phyloP scores from a whole-genome alignment of 1,140 invertebrate species.

The Aphaenogaster ashmeadi region DNA sequence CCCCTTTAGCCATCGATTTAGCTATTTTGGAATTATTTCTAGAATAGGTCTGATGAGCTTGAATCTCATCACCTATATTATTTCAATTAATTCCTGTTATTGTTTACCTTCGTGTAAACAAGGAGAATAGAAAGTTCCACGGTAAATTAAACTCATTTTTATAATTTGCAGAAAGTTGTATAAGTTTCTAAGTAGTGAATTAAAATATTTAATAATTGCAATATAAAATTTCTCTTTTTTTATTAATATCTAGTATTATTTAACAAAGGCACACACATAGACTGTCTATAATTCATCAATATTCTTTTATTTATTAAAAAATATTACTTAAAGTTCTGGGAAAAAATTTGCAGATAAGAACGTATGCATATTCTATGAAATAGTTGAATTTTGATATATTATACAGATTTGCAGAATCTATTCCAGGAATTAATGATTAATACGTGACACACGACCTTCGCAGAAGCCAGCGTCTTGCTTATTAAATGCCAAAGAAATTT shows the following conservation, averaged over 20 bases:
- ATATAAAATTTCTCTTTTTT: background rate
- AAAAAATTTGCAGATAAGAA: background rate
- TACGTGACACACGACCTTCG: background rate
- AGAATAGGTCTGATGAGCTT: background rate
- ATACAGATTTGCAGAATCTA: background rate
- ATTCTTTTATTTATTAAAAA: background rate
- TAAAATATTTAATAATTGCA: background rate
- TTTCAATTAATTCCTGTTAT: constrained; percentile 10
- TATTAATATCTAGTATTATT: background rate
- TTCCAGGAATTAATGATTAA: background rate
- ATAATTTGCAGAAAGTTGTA: background rate
- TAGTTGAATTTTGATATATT: background rate
- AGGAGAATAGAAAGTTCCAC: background rate
- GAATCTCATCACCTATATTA: constrained; percentile 20
- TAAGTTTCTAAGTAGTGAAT: background rate
- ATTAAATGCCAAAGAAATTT: constrained; percentile 38
- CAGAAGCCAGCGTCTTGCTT: background rate
- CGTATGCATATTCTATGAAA: background rate
- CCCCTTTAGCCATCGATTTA: background rate
- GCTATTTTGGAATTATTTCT: background rate
- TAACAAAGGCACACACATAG: background rate
- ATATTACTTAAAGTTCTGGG: background rate
- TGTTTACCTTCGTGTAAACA: background rate
- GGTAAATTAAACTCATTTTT: background rate
- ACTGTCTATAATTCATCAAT: background rate